A percentile compares a stretch with the other conserved stretches of the same genome.
Evolutionary conservation across 2,888 invertebrate species (phyloP).

Genomic region (Nipponacmea schrenckii): DNA sequence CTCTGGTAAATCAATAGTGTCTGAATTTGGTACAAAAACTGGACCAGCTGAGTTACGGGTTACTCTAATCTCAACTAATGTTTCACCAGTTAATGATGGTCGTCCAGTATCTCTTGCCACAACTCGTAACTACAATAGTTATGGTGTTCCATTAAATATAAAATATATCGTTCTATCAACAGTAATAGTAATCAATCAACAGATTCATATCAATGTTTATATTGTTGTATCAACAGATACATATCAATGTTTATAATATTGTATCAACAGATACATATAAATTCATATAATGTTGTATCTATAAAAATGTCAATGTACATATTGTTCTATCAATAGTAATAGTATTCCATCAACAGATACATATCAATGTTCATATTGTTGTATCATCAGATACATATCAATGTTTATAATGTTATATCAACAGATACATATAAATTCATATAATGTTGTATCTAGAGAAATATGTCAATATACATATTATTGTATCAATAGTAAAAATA

Average conservation of each 20-base stretch:
- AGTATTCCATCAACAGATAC: not conserved
- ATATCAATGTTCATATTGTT: not conserved
- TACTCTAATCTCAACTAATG: slow-evolving; percentile 45
- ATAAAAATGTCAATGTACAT: too few species aligned
- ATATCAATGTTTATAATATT: too few species aligned
- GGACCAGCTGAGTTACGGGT: slow-evolving; percentile 54
- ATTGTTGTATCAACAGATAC: not conserved
- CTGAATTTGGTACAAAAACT: slow-evolving; percentile 40
- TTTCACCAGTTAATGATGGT: slow-evolving; percentile 39
- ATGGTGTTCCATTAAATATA: not conserved
- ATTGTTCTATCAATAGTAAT: not conserved
- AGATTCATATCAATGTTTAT: not conserved
- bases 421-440: too few species aligned
- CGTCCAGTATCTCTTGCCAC: slow-evolving; percentile 53
- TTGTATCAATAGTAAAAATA: not conserved
- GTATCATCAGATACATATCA: too few species aligned
- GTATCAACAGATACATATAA: too few species aligned
- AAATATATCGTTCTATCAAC: not conserved
- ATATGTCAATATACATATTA: too few species aligned
- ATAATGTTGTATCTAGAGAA: too few species aligned
- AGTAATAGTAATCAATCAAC: not conserved
- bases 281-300: too few species aligned
- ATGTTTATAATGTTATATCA: too few species aligned
- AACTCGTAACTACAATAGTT: slow-evolving; percentile 46
- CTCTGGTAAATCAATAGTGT: slow-evolving; percentile 41